phyloP scores from a whole-genome alignment of 2,888 invertebrate species.

The Leptothorax acervorum region DNA sequence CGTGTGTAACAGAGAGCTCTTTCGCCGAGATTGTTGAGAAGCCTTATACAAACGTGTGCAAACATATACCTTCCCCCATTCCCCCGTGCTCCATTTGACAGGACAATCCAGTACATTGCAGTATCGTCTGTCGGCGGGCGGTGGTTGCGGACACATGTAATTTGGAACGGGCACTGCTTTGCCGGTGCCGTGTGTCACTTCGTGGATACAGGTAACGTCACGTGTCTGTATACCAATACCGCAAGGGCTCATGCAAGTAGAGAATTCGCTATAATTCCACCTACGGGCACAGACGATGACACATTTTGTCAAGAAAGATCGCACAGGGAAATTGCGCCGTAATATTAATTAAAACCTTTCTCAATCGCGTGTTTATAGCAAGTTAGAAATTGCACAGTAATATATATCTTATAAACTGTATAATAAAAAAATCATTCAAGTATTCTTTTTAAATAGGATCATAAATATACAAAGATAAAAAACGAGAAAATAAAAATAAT shows the following conservation, averaged over 20 bases:
- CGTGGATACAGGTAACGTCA: constrained; percentile 95
- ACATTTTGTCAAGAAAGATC: constrained; percentile 27
- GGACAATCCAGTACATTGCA: constrained; percentile 98
- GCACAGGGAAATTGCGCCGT: neutral
- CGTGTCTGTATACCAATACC: constrained; percentile 97
- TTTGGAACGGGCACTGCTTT: constrained; percentile 97
- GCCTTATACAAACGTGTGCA: neutral
- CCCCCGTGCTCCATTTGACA: constrained; percentile 94
- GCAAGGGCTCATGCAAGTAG: constrained; percentile 96
- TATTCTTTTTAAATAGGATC: neutral
- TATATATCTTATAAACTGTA: neutral
- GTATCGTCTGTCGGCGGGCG: constrained; percentile 94
- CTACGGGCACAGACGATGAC: constrained; percentile 79
- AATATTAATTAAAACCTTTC: constrained; percentile 16
- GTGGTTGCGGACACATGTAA: constrained; percentile 96
- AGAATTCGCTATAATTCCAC: constrained; percentile 96
- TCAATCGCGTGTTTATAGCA: neutral
- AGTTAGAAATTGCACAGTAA: neutral
- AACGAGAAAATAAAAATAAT: constrained; percentile 2
- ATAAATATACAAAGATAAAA: neutral
- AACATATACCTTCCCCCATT: constrained; percentile 91
- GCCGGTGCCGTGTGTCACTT: constrained; percentile 94
- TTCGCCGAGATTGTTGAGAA: neutral
- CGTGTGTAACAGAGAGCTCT: neutral
- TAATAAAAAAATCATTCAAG: neutral